Conservation (phyloP, 2,113 vertebrate genomes). For the Sceloporus undulatus region DNA sequence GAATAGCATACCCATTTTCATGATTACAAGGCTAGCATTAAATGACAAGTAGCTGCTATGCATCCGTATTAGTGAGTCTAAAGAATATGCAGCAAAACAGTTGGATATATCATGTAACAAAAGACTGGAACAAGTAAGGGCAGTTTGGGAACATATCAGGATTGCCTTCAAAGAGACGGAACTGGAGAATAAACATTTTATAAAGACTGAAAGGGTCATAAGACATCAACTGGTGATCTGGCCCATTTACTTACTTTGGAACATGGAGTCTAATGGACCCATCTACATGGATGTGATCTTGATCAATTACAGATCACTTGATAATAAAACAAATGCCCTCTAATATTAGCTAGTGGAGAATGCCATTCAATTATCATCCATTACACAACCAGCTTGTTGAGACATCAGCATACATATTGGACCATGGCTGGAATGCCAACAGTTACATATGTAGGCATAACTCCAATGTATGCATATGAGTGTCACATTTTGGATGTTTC, state of each 20-base stretch:
- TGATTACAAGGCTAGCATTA: background rate
- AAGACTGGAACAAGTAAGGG: background rate
- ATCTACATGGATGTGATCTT: background rate
- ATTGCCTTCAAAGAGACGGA: background rate
- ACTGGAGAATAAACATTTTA: no score
- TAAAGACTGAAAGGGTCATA: background rate
- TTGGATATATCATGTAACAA: background rate
- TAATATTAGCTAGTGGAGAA: background rate
- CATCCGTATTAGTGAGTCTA: background rate
- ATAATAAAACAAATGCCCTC: background rate
- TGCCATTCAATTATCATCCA: background rate
- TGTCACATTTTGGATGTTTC: no score
- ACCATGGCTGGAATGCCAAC: background rate
- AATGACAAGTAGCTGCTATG: background rate
- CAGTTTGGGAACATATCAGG: background rate
- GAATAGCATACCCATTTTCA: background rate
- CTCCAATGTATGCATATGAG: no score
- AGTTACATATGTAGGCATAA: no score
- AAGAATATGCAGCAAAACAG: background rate
- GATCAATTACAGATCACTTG: background rate
- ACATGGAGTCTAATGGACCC: background rate
- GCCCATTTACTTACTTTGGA: background rate
- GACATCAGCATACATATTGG: slow-evolving; percentile 9
- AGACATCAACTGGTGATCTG: background rate
- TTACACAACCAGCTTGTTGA: background rate